Evolutionary conservation across 1,140 invertebrate species (phyloP).

Genomic region (Eueides isabella): DNA sequence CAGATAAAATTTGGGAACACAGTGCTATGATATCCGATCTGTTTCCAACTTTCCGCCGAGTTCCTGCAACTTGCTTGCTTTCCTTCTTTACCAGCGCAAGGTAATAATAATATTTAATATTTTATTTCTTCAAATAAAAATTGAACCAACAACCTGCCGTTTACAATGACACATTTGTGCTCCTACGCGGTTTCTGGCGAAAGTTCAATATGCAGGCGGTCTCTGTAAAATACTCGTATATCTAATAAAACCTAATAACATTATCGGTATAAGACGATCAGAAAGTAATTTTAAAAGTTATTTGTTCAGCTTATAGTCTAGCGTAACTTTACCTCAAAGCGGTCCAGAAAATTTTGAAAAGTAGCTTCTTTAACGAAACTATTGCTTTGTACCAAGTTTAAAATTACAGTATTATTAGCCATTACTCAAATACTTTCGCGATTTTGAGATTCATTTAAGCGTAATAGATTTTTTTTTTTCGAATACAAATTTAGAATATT

Average conservation of each 20-base stretch:
- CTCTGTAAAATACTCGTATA: not conserved
- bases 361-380: conserved; percentile 13
- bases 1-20: not conserved
- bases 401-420: conserved; percentile 15
- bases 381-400: conserved; percentile 19
- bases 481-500: too few relatives aligned
- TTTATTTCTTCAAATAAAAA: not conserved
- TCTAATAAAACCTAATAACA: not conserved
- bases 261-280: conserved; percentile 2
- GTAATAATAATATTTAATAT: not conserved
- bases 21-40: not conserved
- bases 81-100: not conserved
- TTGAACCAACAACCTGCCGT: not conserved
- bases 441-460: not conserved
- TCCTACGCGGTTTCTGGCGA: not conserved
- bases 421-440: not conserved
- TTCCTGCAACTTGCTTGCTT: not conserved
- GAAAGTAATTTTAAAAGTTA: conserved; percentile 15
- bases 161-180: too few relatives aligned
- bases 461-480: not conserved
- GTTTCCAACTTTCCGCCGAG: not conserved
- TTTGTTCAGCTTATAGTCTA: conserved; percentile 12
- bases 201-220: not conserved
- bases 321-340: conserved; percentile 24
- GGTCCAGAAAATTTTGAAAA: conserved; percentile 12